phyloP scores from a whole-genome alignment of 2,113 vertebrate species.

The Pollachius pollachius region DNA sequence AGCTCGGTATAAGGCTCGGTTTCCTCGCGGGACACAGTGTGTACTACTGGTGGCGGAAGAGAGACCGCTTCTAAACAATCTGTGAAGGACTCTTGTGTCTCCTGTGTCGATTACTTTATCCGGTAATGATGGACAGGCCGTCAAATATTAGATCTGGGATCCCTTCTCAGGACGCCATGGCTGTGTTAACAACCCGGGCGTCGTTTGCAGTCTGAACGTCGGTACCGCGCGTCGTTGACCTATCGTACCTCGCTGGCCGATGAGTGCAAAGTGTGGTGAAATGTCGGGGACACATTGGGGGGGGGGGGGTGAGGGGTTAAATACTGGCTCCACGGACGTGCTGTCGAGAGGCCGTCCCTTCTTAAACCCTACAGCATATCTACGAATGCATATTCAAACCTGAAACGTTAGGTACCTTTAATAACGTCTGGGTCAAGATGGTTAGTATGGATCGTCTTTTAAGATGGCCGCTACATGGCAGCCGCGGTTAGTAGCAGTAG shows the following conservation, averaged over 20 bases:
- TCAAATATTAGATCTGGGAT: not conserved
- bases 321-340: not conserved
- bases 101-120: not conserved
- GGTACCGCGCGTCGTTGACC: no score
- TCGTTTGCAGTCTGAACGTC: no score
- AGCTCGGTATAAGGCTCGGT: slow-evolving; percentile 67
- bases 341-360: slow-evolving; percentile 22
- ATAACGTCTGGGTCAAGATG: no score
- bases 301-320: not conserved
- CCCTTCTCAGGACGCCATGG: no score
- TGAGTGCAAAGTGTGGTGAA: slow-evolving; percentile 49
- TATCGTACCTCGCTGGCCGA: not conserved
- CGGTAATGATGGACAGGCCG: slow-evolving; percentile 23
- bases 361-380: slow-evolving; percentile 2
- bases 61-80: not conserved
- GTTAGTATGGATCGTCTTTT: no score
- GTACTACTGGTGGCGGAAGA: slow-evolving; percentile 13
- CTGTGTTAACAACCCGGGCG: no score
- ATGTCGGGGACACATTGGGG: slow-evolving; percentile 20
- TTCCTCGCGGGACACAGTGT: slow-evolving; percentile 34
- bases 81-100: not conserved
- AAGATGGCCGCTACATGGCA: no score
- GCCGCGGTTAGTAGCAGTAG: no score
- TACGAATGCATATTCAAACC: no score
- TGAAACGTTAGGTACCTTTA: no score